A percentile compares a stretch with the other conserved stretches of the same genome.
Evolutionary conservation across 2,113 vertebrate genomes (phyloP).

Genomic region (Takifugu flavidus): DNA sequence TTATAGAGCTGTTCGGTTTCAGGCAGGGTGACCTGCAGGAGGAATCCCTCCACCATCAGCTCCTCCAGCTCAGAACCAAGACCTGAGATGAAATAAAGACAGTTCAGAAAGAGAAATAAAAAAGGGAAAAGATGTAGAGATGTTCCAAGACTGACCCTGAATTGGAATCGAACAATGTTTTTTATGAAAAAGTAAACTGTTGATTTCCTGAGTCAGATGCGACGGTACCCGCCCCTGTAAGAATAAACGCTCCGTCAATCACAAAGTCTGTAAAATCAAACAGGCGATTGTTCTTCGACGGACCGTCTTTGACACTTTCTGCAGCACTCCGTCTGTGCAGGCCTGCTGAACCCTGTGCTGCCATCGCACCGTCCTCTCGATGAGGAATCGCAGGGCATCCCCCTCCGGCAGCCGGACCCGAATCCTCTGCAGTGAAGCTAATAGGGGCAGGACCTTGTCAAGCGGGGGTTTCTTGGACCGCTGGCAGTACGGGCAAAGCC

Average conservation of each 20-base stretch:
- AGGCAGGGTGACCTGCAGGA: conserved; percentile 92
- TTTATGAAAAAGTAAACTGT: conserved; percentile 77
- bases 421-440: conserved; percentile 92
- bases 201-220: conserved; percentile 75
- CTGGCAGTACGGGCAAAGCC: conserved; percentile 90
- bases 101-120: not conserved
- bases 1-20: conserved; percentile 93
- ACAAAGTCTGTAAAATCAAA: not conserved
- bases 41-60: conserved; percentile 92
- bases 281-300: conserved; percentile 5
- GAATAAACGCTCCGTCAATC: not conserved
- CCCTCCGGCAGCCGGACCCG: conserved; percentile 92
- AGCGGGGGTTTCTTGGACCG: conserved; percentile 89
- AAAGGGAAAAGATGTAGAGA: not conserved
- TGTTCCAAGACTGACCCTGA: conserved; percentile 74
- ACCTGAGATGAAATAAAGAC: conserved; percentile 56
- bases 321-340: conserved; percentile 82
- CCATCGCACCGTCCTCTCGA: conserved; percentile 95
- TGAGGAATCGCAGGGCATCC: conserved; percentile 91
- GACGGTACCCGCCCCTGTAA: conserved; percentile 57
- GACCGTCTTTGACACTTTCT: conserved; percentile 66
- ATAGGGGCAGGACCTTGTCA: conserved; percentile 87
- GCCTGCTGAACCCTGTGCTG: conserved; percentile 91
- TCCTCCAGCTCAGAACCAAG: conserved; percentile 86
- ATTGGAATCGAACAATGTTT: conserved; percentile 85